Evolutionary conservation across 2,113 vertebrate species (phyloP), one percentile per base, ranked within the genome.

Genomic region (Centropus bengalensis): DNA sequence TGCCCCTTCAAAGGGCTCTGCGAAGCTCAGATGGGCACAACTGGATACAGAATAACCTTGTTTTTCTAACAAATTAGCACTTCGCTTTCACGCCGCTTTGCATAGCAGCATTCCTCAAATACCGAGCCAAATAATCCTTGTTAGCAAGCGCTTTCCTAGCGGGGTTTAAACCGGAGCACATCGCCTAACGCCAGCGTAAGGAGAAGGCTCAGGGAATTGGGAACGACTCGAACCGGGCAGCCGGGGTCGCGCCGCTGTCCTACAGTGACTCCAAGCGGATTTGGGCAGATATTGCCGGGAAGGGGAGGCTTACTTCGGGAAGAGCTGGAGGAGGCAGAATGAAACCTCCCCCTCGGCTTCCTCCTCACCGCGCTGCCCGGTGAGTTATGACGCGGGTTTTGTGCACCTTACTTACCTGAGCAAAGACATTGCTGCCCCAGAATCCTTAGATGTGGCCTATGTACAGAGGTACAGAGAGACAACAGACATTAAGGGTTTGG

Each of bases 201-300:
- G n/a, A 21, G 24, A 22, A 62, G 51, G 40, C 10, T 40, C 11
- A 1, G 5, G 4, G 15, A 9, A 4, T 8, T 1, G 4, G 0
- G 8, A 9, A 27, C 13, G n/a, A 13, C 21, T 24, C 6, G 10
- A 22, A 16, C 2, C 19, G 40, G 51, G 47, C 9, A 8, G n/a
- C 8, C 30, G 18, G 44, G 17, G 15, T 36, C 36, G 36, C 36
- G 62, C 23, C 32, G 70, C 96, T 97, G 86, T 97, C 75, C 83
- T 95, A 77, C 88, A 97, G 67, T 86, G 98, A 88, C 98, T 94
- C 96, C 98, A 97, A 93, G 98, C 82, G 98, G 97, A 83, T 69
- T 11, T 5, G 4, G 4, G 6, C 8, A 20, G 93, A 76, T 60
- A 97, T 33, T 97, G 94, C 94, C 80, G 38, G 27, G n/a, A 6